Evolutionary conservation across 2,888 invertebrate species (phyloP).

Genomic region (Malacosoma neustria): DNA sequence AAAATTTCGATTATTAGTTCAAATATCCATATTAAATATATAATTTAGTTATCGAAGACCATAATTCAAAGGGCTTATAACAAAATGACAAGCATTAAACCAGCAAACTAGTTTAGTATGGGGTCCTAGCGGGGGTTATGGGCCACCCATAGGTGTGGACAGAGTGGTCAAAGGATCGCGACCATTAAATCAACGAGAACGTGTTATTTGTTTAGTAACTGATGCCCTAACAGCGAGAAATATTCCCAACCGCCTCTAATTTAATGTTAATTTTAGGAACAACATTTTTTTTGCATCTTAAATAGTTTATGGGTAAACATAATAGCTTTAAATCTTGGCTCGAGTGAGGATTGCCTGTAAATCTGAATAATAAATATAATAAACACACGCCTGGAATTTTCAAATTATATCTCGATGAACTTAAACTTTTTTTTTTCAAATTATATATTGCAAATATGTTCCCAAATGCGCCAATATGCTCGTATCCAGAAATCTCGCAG

Average conservation of each 20-base stretch:
- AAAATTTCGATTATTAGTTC: background rate
- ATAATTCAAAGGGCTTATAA: conserved; percentile 12
- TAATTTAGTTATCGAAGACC: conserved; percentile 12
- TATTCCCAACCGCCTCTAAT: conserved; percentile 13
- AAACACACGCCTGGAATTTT: too few relatives aligned
- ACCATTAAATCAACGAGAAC: conserved; percentile 39
- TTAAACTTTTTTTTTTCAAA: too few relatives aligned
- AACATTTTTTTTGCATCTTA: conserved; percentile 6
- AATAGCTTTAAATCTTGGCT: too few relatives aligned
- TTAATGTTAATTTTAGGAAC: conserved; percentile 16
- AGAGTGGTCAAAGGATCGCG: conserved; percentile 23
- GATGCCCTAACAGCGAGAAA: conserved; percentile 13
- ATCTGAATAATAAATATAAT: too few relatives aligned
- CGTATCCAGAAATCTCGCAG: too few relatives aligned
- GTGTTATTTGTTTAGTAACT: conserved; percentile 48
- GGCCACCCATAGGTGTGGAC: conserved; percentile 60
- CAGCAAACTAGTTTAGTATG: conserved; percentile 33
- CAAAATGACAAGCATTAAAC: conserved; percentile 28
- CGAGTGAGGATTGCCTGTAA: too few relatives aligned
- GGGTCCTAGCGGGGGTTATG: conserved; percentile 31
- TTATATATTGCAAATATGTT: too few relatives aligned
- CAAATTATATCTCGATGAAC: too few relatives aligned
- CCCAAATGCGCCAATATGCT: too few relatives aligned
- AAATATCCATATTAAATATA: conserved; percentile 4
- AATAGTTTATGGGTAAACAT: background rate